Evolutionary conservation across 2,888 invertebrate species (phyloP), one percentile per base, ranked within the genome.

Genomic region (Aporophyla lueneburgensis): DNA sequence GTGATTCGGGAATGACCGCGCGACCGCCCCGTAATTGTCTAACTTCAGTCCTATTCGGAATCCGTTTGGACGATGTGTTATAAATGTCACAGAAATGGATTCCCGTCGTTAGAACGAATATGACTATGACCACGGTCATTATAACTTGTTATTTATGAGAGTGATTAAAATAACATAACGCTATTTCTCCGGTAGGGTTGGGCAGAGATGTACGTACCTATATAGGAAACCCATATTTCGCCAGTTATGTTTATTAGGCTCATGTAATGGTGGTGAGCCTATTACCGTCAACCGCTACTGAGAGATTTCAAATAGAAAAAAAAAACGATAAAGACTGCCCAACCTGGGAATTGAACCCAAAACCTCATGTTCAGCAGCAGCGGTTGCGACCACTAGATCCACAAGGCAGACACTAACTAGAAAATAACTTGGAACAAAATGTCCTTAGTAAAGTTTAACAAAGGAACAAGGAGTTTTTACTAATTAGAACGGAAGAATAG

Each of bases 1-100:
- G 59, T 56, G 72, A 71, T 40, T 72, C 71, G 59, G 70, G 70
- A 85, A 76, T 81, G 85, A 62, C 85, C 81, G 70, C 40, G 71
- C 72, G 74, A 73, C 76, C 86, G 74, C 74, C 54, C 21, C 62
- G 66, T 83, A 78, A 86, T 77, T 80, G 76, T 77, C 59, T 59
- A 76, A 85, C 82, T 83, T 74, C 63, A 49, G 66, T 58, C 12
- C 66, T 58, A 65, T 76, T 65, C 71, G 43, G 63, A 75, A 69
- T 71, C 71, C 49, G 51, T 80, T 58, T 21, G 46, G 66, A 56
- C 72, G 53, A 73, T 79, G 78, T 81, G 83, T 79, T 73, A 59
- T 66, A 61, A 74, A 74, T 73, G 74, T 80, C 74, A 70, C n/a
- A 65, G 66, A 51, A 72, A 78, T 83, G 67, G 77, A 80, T 77